A percentile compares a stretch with the other conserved stretches of the same genome.
Evolutionary conservation across 2,797 vertebrate species (phyloP).

Genomic region (Anguilla megastoma): DNA sequence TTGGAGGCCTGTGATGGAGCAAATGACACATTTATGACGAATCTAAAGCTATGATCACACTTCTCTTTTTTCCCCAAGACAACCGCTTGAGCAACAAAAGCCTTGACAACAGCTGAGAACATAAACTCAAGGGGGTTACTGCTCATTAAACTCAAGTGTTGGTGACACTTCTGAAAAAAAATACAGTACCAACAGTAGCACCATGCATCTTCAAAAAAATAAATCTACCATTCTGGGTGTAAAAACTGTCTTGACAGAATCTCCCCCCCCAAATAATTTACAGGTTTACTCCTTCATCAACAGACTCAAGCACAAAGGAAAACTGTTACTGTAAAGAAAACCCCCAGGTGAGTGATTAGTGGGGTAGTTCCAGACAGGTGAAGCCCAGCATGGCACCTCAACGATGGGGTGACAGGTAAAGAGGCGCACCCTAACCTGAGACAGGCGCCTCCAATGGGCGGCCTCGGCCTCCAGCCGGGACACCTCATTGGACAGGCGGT

Average conservation of each 20-base stretch:
- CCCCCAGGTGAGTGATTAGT: background rate
- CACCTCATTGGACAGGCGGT: slow-evolving; percentile 87
- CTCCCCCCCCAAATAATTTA: background rate
- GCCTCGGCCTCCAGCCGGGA: slow-evolving; percentile 84
- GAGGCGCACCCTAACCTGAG: slow-evolving; percentile 71
- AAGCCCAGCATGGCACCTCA: background rate
- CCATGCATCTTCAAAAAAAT: background rate
- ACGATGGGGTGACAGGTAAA: background rate
- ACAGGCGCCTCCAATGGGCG: slow-evolving; percentile 87
- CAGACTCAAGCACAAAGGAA: background rate
- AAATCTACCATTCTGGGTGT: background rate
- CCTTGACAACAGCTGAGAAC: background rate
- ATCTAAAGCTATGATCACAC: background rate
- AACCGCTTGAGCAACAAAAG: background rate
- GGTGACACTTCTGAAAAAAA: background rate
- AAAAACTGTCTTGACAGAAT: background rate
- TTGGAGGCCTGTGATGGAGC: slow-evolving; percentile 73
- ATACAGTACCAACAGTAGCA: background rate
- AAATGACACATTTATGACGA: slow-evolving; percentile 24
- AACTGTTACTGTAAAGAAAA: background rate
- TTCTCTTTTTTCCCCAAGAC: background rate
- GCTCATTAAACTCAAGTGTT: background rate
- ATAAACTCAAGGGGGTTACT: background rate
- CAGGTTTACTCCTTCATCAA: background rate
- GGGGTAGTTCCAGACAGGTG: background rate